A percentile compares a stretch with the other conserved stretches of the same genome.
phyloP scores from a whole-genome alignment of 2,113 vertebrate species.

The Thalassoma bifasciatum region DNA sequence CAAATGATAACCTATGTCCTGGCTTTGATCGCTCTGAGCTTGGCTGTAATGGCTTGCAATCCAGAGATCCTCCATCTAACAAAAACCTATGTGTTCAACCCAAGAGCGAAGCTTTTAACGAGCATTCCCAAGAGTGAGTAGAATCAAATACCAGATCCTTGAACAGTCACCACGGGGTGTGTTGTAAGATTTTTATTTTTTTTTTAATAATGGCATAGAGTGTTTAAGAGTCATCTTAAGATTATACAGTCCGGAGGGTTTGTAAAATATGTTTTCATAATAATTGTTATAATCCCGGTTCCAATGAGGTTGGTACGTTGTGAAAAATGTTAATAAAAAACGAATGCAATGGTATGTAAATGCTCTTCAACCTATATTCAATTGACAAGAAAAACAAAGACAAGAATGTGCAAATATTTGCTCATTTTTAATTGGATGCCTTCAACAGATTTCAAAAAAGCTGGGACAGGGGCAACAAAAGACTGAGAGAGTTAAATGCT shows the following conservation, averaged over 20 bases:
- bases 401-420: too few species aligned
- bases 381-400: too few species aligned
- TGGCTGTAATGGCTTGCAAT: slow-evolving; percentile 24
- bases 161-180: slow-evolving; percentile 13
- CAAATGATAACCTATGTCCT: slow-evolving; percentile 49
- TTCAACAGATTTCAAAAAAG: too few species aligned
- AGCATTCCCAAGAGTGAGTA: slow-evolving; percentile 23
- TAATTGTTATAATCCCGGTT: too few species aligned
- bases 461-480: too few species aligned
- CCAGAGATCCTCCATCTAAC: slow-evolving; percentile 34
- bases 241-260: slow-evolving; percentile 38
- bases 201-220: slow-evolving; percentile 16
- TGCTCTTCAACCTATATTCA: too few species aligned
- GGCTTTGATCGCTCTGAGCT: slow-evolving; percentile 42
- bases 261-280: slow-evolving; percentile 4
- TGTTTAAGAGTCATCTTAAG: not conserved
- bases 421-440: too few species aligned
- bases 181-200: slow-evolving; percentile 13
- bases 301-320: too few species aligned
- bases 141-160: slow-evolving; percentile 51
- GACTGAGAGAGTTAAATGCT: too few species aligned
- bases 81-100: slow-evolving; percentile 45
- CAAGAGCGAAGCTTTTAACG: slow-evolving; percentile 25
- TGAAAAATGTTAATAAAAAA: too few species aligned
- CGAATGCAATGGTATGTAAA: too few species aligned